Conservation (phyloP, 2,888 invertebrate species). For the Norana najaformis region DNA sequence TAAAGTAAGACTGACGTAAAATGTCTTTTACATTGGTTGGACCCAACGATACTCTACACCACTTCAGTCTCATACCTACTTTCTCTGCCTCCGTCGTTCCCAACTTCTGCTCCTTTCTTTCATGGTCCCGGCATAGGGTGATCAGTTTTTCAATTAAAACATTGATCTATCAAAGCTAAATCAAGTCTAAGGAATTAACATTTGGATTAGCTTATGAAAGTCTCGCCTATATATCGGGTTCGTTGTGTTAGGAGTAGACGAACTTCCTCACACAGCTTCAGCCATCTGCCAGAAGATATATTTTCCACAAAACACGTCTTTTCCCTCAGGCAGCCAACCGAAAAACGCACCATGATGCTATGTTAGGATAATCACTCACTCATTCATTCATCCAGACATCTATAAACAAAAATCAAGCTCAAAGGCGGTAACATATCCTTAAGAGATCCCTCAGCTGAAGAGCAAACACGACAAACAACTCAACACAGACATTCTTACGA, state of each 20-base stretch:
- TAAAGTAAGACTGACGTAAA: background rate
- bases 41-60: no score
- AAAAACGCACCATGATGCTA: background rate
- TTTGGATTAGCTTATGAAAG: background rate
- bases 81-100: background rate
- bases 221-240: no score
- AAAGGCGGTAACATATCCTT: no score
- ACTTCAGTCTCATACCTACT: background rate
- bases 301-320: background rate
- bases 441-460: background rate
- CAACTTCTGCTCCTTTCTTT: background rate
- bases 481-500: no score
- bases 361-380: no score
- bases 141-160: background rate
- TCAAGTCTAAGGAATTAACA: background rate
- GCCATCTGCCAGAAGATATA: background rate
- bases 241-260: background rate
- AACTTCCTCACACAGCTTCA: background rate
- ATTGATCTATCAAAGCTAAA: background rate
- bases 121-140: background rate
- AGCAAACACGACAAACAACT: no score
- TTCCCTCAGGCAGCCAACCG: background rate
- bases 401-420: no score
- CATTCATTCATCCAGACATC: no score
- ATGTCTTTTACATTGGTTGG: background rate